Base-by-base conservation (phyloP, 2,113 vertebrate genomes). In the Oncorhynchus clarkii region DNA sequence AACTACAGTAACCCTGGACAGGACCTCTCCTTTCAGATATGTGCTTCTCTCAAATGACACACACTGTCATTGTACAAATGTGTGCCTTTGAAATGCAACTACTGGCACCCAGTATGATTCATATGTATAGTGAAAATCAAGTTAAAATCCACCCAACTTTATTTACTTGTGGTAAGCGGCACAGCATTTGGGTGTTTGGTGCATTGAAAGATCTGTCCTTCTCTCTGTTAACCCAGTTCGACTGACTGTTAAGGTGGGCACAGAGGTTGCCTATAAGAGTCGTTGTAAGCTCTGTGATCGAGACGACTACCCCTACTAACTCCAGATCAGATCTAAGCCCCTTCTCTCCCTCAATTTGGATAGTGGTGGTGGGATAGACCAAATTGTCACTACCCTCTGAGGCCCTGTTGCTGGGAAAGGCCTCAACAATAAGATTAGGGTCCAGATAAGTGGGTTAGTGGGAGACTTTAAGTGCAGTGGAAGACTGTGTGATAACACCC, bases 371-470 rank as follows among this genome's bases (percentile, higher is more conserved):
- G 54, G 54, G 20, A 14, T 57, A 27, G 39, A 45, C 66, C 81
- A 45, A 54, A 59, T 39, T 73, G 76, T 74, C 72, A 57, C 34
- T 80, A 66, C 78, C 39, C 70, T 83, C 57, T 66, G 70, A 22
- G 60, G 66, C 76, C 64, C 29, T 70, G 70, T 80, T 80, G 68
- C 77, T 22, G 64, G 74, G 80, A 88, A 86, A 62, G 54, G 85
- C 84, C 84, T 74, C 77, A 67, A 81, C 62, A 93, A 92, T 92
- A 75, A 89, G 87, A 92, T 93, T 89, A 91, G 88, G 90, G 85
- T 79, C 80, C 27, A 76, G 75, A 82, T 90, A 89, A 92, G 78
- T 83, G 67, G 70, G 80, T 92, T 91, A 88, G 68, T 81, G 78
- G 72, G 67, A 84, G 80, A 80, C 78, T 77, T 11, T 66, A 72